phyloP scores from a whole-genome alignment of 2,113 vertebrate species.

The Sigmodon hispidus region DNA sequence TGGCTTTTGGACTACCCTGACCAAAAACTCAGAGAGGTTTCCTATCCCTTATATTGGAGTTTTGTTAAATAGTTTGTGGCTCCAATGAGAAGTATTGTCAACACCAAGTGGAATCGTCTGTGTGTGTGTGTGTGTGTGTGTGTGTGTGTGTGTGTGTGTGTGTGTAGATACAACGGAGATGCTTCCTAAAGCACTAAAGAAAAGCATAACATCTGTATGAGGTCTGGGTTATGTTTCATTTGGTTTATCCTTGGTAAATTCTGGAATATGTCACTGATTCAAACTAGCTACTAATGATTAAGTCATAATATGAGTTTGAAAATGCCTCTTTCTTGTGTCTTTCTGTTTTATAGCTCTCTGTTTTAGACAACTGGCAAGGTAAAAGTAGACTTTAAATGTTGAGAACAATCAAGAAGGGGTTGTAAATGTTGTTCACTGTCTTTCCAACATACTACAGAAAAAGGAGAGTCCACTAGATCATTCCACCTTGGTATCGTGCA shows the following conservation, averaged over 20 bases:
- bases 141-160: background rate
- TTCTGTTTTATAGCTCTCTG: constrained; percentile 33
- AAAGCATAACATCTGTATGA: constrained; percentile 33
- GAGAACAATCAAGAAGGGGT: constrained; percentile 34
- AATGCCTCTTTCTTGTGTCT: constrained; percentile 3
- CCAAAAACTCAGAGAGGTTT: background rate
- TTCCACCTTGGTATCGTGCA: background rate
- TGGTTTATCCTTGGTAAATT: constrained; percentile 50
- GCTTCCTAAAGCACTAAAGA: background rate
- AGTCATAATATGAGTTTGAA: constrained; percentile 20
- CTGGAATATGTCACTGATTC: constrained; percentile 25
- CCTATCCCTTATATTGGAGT: background rate
- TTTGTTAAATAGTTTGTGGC: background rate
- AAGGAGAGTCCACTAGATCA: background rate
- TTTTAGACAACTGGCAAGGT: constrained; percentile 33
- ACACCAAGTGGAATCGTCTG: background rate
- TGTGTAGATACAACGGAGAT: background rate
- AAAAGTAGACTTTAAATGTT: constrained; percentile 61
- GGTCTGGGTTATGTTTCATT: constrained; percentile 43
- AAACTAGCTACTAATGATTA: constrained; percentile 31
- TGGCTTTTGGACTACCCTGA: background rate
- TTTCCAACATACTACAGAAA: background rate
- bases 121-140: background rate
- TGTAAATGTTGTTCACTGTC: constrained; percentile 48
- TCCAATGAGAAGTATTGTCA: background rate